These are phyloP conservation scores for Aix galericulata DNA, from an alignment of 2,113 vertebrate species.

Conservation along the genomic window DNA sequence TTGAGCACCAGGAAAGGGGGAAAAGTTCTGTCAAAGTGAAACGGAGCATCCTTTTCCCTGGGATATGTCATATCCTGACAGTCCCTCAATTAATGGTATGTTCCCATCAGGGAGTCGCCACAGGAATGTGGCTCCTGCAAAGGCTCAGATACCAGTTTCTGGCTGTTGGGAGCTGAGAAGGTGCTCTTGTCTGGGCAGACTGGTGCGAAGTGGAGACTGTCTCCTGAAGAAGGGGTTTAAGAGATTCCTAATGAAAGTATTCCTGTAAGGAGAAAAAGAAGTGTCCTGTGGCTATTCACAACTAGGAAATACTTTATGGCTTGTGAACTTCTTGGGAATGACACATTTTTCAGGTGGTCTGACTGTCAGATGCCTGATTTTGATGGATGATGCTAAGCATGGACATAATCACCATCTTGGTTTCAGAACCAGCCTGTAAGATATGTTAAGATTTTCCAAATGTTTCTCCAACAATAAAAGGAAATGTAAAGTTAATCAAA, in stretches of 20 bases:
- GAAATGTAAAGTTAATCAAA: conserved; percentile 76
- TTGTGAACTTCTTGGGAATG: background rate
- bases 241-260: background rate
- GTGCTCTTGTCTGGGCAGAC: background rate
- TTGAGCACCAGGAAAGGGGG: background rate
- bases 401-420: conserved; percentile 52
- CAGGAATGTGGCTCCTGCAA: background rate
- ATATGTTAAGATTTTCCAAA: conserved; percentile 71
- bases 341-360: conserved; percentile 40
- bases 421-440: conserved; percentile 47
- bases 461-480: conserved; percentile 71
- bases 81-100: background rate
- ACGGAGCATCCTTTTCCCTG: background rate
- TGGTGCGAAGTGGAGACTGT: background rate
- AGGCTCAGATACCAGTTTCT: background rate
- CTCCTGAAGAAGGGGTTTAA: background rate
- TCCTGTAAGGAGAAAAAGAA: background rate
- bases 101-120: background rate
- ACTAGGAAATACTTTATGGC: background rate
- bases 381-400: conserved; percentile 60
- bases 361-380: conserved; percentile 57
- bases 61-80: background rate
- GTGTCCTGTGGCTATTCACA: background rate
- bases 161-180: background rate
- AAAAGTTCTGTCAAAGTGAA: background rate